phyloP scores from a whole-genome alignment of 2,888 invertebrate species.

The Apodemia hepburni region DNA sequence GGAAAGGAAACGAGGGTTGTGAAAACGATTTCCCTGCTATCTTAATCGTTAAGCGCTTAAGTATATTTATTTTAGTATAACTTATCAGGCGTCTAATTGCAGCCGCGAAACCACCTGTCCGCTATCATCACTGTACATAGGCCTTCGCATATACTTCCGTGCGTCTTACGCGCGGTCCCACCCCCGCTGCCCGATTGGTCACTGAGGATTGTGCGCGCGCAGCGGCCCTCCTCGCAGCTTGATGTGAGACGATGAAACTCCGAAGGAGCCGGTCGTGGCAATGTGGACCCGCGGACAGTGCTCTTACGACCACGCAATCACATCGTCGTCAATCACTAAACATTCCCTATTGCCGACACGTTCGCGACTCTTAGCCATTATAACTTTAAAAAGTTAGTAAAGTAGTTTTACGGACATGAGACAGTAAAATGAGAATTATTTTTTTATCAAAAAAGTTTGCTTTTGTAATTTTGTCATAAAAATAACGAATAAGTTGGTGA shows the following conservation, averaged over 20 bases:
- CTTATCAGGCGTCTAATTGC: constrained; percentile 77
- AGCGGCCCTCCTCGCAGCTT: constrained; percentile 67
- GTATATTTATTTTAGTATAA: constrained; percentile 69
- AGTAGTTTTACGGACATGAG: constrained; percentile 15
- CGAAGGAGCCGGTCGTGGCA: constrained; percentile 66
- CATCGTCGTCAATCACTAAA: constrained; percentile 42
- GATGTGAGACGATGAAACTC: constrained; percentile 61
- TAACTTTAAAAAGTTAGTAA: constrained; percentile 23
- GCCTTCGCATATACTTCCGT: constrained; percentile 80
- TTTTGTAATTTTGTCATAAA: constrained; percentile 13
- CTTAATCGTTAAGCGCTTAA: constrained; percentile 66
- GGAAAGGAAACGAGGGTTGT: constrained; percentile 40
- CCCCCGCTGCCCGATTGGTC: constrained; percentile 69
- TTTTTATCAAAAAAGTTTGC: not conserved
- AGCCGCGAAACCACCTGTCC: constrained; percentile 78
- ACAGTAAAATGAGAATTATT: not conserved
- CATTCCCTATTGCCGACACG: constrained; percentile 31
- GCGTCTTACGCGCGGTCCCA: constrained; percentile 75
- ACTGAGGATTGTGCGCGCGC: constrained; percentile 65
- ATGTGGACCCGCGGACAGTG: constrained; percentile 64
- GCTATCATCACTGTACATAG: constrained; percentile 75
- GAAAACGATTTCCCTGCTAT: constrained; percentile 55
- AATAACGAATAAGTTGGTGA: constrained; percentile 50
- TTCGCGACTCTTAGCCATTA: constrained; percentile 34
- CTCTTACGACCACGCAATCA: constrained; percentile 58